These are phyloP conservation scores for Onchidella celtica DNA, from an alignment of 2,888 invertebrate species.

Conservation along the genomic window DNA sequence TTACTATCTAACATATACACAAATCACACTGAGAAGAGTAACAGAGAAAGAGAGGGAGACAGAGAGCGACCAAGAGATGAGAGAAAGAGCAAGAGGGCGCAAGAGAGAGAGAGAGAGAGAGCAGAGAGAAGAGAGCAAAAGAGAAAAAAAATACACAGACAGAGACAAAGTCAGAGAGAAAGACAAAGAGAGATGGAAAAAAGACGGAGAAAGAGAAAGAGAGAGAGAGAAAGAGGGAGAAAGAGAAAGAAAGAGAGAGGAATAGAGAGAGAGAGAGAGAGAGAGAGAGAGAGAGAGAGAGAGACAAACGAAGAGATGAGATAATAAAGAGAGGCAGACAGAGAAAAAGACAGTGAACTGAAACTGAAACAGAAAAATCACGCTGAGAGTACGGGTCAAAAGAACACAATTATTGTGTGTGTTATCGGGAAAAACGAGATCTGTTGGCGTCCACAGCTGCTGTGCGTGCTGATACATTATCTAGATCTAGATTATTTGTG, in stretches of 20 bases:
- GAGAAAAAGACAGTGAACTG: not conserved
- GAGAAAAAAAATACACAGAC: not conserved
- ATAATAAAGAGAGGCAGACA: not conserved
- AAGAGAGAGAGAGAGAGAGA: not conserved
- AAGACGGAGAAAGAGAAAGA: not conserved
- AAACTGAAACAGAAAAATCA: not conserved
- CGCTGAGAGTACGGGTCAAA: too few relatives aligned
- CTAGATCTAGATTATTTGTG: too few relatives aligned
- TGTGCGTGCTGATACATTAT: too few relatives aligned
- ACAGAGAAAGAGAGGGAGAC: not conserved
- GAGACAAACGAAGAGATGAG: constrained; percentile 13
- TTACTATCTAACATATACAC: too few relatives aligned
- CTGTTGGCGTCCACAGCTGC: too few relatives aligned
- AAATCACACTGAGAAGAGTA: too few relatives aligned
- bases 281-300: constrained; percentile 4
- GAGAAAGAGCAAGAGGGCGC: not conserved
- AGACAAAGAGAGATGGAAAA: not conserved
- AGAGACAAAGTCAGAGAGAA: not conserved
- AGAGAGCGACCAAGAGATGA: not conserved
- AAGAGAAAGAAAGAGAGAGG: not conserved
- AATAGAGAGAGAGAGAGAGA: not conserved
- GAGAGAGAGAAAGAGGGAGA: not conserved
- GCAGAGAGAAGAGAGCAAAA: not conserved
- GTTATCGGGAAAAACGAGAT: too few relatives aligned
- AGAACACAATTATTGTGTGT: too few relatives aligned